Conservation (phyloP, 2,888 invertebrate genomes). For the Apeira syringaria region DNA sequence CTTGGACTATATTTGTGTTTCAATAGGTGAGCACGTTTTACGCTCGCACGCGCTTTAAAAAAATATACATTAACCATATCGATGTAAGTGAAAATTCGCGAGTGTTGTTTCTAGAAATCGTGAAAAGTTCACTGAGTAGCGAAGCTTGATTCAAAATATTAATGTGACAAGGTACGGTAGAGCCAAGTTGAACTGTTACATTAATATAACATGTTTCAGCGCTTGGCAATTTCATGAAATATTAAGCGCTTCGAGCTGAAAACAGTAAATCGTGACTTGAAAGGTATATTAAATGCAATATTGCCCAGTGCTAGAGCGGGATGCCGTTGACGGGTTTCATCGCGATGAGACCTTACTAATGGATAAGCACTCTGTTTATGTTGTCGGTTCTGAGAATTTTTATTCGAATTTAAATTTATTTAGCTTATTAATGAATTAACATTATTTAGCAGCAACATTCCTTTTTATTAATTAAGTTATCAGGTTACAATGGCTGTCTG, state of each 20-base stretch:
- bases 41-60: too few relatives aligned
- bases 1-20: too few relatives aligned
- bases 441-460: too few relatives aligned
- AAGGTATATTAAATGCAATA: conserved; percentile 4
- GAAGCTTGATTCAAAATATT: background rate
- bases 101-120: too few relatives aligned
- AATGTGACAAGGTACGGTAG: conserved; percentile 2
- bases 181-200: background rate
- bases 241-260: conserved; percentile 18
- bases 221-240: conserved; percentile 21
- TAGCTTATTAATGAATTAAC: too few relatives aligned
- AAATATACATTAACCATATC: too few relatives aligned
- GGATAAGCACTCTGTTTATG: background rate
- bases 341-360: background rate
- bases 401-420: too few relatives aligned
- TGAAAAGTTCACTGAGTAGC: background rate
- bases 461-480: too few relatives aligned
- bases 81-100: too few relatives aligned
- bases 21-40: too few relatives aligned
- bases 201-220: conserved; percentile 4
- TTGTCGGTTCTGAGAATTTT: too few relatives aligned
- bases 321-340: background rate
- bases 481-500: too few relatives aligned
- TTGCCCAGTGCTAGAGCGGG: background rate
- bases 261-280: conserved; percentile 8